Evolutionary conservation across 2,797 vertebrate genomes (phyloP), one percentile per base, ranked within the genome.

Genomic region (Poecilia velifera): DNA sequence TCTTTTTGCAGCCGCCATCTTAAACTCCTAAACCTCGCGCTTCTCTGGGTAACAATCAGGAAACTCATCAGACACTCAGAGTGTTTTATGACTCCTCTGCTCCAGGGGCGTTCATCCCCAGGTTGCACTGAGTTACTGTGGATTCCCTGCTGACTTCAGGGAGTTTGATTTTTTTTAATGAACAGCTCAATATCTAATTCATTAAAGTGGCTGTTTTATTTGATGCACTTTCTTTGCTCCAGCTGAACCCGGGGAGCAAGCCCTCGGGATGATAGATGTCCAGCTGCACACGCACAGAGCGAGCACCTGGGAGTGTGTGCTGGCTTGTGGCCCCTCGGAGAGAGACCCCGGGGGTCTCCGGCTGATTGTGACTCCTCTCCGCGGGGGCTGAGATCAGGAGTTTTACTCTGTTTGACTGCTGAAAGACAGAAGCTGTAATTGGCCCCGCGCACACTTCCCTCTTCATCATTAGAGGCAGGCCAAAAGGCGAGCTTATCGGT

Each of bases 171-270:
- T 91, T 90, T 90, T 95, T 95, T 95, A 95, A 96, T 95, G 94
- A 96, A 95, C 91, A 91, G 94, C 93, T 96, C 95, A 95, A 96
- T 96, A 96, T 94, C 93, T 91, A 96, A 96, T 96, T 96, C 94
- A 96, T 96, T 96, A 95, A 96, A 96, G 96, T 95, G 95, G 89
- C 93, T 93, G 91, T 95, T 96, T 95, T 93, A 94, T 95, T 94
- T 94, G 93, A 94, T 92, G 91, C 88, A 77, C 92, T 93, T 92
- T 90, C 89, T 95, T 93, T 94, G 91, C 94, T 92, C 92, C 87
- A 87, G 89, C 91, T 90, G 87, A 97, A 97, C 95, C 96, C 94
- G 94, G 95, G 95, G 96, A 97, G 94, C 94, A 92, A 93, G 94
- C 92, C 90, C 70, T 90, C 82, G 82, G 87, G 88, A 86, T 87